Percentiles rank a stretch among this genome's conserved stretches.
These are phyloP conservation scores for Temnothorax rugatulus DNA, from an alignment of 2,888 invertebrate species.

Conservation along the genomic window DNA sequence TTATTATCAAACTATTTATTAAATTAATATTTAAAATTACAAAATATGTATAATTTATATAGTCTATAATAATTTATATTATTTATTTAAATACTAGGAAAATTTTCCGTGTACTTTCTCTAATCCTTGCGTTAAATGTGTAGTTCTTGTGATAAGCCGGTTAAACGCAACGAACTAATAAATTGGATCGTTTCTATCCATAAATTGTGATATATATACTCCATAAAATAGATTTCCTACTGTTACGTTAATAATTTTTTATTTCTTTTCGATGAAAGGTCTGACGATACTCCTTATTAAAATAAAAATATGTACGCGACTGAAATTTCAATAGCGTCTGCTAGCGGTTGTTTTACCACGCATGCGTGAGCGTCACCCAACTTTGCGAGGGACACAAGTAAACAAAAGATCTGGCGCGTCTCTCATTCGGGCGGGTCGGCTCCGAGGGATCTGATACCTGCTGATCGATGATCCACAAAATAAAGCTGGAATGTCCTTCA, in stretches of 20 bases:
- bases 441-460: background rate
- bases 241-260: background rate
- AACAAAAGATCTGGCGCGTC: conserved; percentile 40
- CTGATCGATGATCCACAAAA: conserved; percentile 12
- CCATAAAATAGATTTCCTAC: background rate
- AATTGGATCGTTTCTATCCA: background rate
- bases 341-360: background rate
- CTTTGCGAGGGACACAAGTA: conserved; percentile 14
- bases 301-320: background rate
- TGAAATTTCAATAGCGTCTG: background rate
- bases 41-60: background rate
- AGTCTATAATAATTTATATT: background rate
- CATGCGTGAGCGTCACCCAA: background rate
- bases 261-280: background rate
- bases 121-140: background rate
- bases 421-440: conserved; percentile 17
- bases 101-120: background rate
- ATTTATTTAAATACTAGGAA: background rate
- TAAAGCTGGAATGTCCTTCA: background rate
- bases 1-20: background rate
- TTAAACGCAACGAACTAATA: background rate
- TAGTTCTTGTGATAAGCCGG: background rate
- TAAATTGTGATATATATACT: background rate
- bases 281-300: background rate
- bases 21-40: background rate